Base-by-base conservation (phyloP, 2,888 invertebrate genomes). In the Oasisia sp. region DNA sequence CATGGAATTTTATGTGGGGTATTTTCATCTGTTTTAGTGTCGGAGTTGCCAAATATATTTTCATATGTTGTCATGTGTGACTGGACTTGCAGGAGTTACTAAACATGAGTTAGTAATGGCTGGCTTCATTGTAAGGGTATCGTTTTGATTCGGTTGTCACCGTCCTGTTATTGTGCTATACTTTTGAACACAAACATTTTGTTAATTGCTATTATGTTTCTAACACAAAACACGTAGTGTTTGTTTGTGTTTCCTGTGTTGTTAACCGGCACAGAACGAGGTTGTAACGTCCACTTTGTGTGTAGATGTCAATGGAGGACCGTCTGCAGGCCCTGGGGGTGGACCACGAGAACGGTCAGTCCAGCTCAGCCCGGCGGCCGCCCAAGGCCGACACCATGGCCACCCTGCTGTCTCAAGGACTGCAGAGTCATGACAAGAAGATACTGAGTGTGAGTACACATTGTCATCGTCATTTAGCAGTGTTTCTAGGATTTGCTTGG, bases 341-440 rank as follows among this genome's bases (percentile, higher is more conserved):
- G 38, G 97, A 97, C 94, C 97, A 97, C 5, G 27, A 74, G 74
- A 27, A 3, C 2, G 74, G 91, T 95, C 93, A 97, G 97, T 11
- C 94, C 96, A 5, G 58, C 44, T 93, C 90, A 32, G 91, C 91
- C 8, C 94, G 91, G 32, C 93, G 94, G 50, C 95, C 94, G 0
- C 96, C 96, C 3, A 95, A 95, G 93, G 95, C 95, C 8, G 97
- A 98, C 95, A 98, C 98, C 96, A 97, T 98, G 95, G 98, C 98
- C 1, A 98, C 98, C 93, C 97, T 99, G 12, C 96, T 99, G 12
- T 97, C 98, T 92, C 99, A 97, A 95, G 98, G 98, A 0, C 96
- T 99, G 58, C 98, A 98, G 94, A 99, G 98, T 95, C 98, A 98
- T 95, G 98, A 99, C 95, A 97, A 97, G 93, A 97, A 96, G 90